Evolutionary conservation across 2,888 invertebrate genomes (phyloP), one percentile per base, ranked within the genome.

Genomic region (Didymodactylos carnosus): DNA sequence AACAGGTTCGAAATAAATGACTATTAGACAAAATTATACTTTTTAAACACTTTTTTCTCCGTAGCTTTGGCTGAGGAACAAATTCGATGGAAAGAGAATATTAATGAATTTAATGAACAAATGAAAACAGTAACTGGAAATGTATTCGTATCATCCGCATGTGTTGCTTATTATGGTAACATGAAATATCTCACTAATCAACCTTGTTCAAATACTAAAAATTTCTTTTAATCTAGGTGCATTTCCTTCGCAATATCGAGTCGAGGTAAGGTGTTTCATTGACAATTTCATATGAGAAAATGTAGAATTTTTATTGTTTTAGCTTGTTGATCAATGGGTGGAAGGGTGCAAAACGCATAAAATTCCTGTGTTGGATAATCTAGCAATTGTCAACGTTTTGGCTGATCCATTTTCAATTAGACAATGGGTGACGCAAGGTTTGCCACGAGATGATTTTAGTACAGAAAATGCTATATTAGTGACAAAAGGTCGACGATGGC

Each of bases 61-160:
- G n/a, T n/a, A n/a, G 93, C 93, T 0, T 84, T 94, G 13, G 89
- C 89, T 0, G 92, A 92, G 80, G 93, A 93, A 82, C 89, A 91
- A 83, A 85, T 88, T 3, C 87, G 91, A 73, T 93, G 93, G 93
- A 88, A 89, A 78, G 87, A 88, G 71, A 87, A 87, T 70, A 89
- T 91, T 2, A 81, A 84, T 80, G 77, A 79, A 70, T 83, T 82
- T 77, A 79, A 83, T 71, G 77, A 76, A 40, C 80, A 82, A 77
- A 79, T 84, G 13, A 80, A 80, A 53, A 83, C 83, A 75, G 82
- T 84, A 4, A 79, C 81, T n/a, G 84, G 84, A 3, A 82, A 84
- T 75, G 83, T 84, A 25, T 83, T 84, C 78, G 80, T 84, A 35
- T 80, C 83, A 0, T 81, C 84, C 0, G 83, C 84, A 11, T 84